A percentile compares a stretch with the other conserved stretches of the same genome.
phyloP scores from a whole-genome alignment of 2,888 invertebrate species.

The Eupithecia exiguata region DNA sequence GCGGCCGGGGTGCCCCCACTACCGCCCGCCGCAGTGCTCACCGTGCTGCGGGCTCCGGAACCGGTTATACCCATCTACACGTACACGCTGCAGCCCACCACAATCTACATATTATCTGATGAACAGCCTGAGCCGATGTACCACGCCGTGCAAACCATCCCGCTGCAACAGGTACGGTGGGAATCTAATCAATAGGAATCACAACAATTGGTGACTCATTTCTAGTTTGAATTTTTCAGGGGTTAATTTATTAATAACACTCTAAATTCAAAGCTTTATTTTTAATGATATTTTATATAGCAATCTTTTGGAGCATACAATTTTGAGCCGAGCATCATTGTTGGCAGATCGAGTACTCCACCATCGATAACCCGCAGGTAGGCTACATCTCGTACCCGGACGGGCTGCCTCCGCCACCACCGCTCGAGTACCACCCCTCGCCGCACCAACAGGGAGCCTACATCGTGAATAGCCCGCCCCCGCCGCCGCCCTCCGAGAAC shows the following conservation, averaged over 20 bases:
- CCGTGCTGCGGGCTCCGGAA: conserved; percentile 68
- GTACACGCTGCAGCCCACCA: conserved; percentile 86
- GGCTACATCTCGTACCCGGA: conserved; percentile 63
- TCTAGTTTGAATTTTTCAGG: neutral
- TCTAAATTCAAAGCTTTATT: neutral
- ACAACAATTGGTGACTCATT: neutral
- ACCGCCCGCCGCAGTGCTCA: conserved; percentile 86
- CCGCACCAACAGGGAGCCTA: no score
- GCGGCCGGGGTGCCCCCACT: conserved; percentile 91
- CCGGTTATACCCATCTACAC: conserved; percentile 80
- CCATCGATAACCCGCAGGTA: conserved; percentile 54
- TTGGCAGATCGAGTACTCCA: conserved; percentile 56
- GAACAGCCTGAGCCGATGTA: conserved; percentile 64
- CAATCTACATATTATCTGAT: conserved; percentile 68
- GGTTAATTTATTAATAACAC: neutral
- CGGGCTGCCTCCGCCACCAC: conserved; percentile 34
- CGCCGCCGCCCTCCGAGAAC: neutral
- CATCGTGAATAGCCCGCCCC: neutral
- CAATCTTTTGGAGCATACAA: neutral
- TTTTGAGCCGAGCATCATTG: conserved; percentile 4
- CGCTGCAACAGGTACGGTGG: conserved; percentile 51
- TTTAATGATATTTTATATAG: neutral
- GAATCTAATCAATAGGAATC: neutral
- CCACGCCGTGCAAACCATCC: conserved; percentile 61
- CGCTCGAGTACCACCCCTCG: conserved; percentile 44